phyloP scores from a whole-genome alignment of 2,888 invertebrate genomes.

The Mimumesa dahlbomi region DNA sequence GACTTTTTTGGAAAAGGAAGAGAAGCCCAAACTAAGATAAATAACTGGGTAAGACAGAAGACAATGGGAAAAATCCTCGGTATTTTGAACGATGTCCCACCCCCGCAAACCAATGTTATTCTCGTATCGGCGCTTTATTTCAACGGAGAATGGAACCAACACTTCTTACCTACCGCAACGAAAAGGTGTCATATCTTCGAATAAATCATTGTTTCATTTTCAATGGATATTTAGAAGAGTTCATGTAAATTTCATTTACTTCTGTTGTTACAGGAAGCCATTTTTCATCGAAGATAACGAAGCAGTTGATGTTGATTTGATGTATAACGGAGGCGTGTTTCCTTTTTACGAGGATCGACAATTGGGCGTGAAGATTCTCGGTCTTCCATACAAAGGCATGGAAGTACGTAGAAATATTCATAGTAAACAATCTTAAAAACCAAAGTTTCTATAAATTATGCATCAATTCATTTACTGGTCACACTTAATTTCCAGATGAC shows the following conservation, averaged over 20 bases:
- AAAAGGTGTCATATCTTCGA: constrained; percentile 78
- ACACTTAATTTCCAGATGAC: constrained; percentile 68
- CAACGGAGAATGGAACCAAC: constrained; percentile 86
- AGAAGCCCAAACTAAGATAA: constrained; percentile 81
- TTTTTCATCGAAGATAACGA: constrained; percentile 80
- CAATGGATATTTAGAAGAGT: background rate
- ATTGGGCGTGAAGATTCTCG: constrained; percentile 84
- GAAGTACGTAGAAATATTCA: constrained; percentile 81
- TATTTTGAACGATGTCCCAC: constrained; percentile 83
- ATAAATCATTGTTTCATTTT: background rate
- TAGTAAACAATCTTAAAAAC: no score
- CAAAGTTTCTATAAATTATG: no score
- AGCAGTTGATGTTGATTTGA: constrained; percentile 82
- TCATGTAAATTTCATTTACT: background rate
- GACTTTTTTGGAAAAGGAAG: constrained; percentile 81
- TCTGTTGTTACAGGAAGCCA: constrained; percentile 78
- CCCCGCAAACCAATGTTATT: constrained; percentile 83
- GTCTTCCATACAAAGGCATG: constrained; percentile 87
- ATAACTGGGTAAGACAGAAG: constrained; percentile 84
- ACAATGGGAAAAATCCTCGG: constrained; percentile 84
- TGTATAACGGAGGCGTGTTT: constrained; percentile 85
- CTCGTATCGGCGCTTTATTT: constrained; percentile 88
- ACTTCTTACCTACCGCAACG: constrained; percentile 83
- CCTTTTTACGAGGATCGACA: constrained; percentile 82
- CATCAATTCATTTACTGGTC: constrained; percentile 3